Conservation (phyloP, 2,113 vertebrate species). For the Atlantisia rogersi region DNA sequence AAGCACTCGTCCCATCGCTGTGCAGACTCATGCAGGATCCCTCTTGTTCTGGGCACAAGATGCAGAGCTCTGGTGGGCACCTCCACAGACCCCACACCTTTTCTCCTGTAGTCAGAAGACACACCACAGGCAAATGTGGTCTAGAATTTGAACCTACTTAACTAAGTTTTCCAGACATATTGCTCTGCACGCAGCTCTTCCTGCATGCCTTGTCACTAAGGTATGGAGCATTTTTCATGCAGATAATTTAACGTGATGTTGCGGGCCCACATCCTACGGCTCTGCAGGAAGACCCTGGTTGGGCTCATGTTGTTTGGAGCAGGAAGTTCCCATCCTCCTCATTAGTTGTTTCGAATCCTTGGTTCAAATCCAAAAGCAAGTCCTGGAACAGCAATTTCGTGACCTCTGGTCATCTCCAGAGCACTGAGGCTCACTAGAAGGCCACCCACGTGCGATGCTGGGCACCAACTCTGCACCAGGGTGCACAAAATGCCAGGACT, state of each 20-base stretch:
- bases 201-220: accelerated
- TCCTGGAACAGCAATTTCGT: neutral
- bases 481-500: neutral
- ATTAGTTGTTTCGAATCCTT: neutral
- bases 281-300: neutral
- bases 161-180: neutral
- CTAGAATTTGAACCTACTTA: neutral
- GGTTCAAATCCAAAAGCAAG: neutral
- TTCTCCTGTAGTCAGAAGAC: neutral
- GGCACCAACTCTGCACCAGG: neutral
- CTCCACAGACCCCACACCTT: too few species aligned
- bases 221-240: neutral
- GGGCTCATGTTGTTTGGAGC: neutral
- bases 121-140: accelerated
- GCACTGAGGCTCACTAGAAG: neutral
- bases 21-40: neutral
- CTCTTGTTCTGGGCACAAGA: accelerated
- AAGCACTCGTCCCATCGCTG: accelerated
- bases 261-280: neutral
- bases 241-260: neutral
- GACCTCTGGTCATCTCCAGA: neutral
- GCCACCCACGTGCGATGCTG: neutral
- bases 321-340: neutral
- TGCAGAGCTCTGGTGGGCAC: accelerated
- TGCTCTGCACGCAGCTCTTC: neutral